phyloP scores from a whole-genome alignment of 2,888 invertebrate species.

The Neoscelio sp. region DNA sequence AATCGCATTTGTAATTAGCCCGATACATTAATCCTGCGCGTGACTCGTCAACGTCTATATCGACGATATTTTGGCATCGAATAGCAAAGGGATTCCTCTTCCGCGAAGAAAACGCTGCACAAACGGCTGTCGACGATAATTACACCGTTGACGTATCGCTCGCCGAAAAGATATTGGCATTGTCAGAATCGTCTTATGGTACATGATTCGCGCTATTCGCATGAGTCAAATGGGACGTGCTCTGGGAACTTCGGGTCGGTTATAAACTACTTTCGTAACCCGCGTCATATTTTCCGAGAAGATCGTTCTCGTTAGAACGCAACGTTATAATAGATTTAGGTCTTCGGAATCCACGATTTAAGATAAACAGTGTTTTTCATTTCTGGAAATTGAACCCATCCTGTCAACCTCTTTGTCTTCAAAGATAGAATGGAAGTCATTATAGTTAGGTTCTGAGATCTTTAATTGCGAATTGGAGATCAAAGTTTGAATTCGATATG shows the following conservation, averaged over 20 bases:
- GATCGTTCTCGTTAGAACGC: slow-evolving; percentile 15
- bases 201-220: slow-evolving; percentile 29
- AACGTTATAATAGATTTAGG: slow-evolving; percentile 38
- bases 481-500: too few relatives aligned
- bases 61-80: slow-evolving; percentile 26
- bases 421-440: too few relatives aligned
- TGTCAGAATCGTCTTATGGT: slow-evolving; percentile 22
- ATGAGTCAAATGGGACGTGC: slow-evolving; percentile 35
- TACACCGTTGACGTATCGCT: slow-evolving; percentile 6
- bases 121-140: slow-evolving; percentile 19
- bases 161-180: slow-evolving; percentile 31
- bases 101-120: slow-evolving; percentile 11
- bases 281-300: slow-evolving; percentile 54
- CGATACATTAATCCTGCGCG: neutral
- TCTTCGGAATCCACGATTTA: slow-evolving; percentile 27
- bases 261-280: slow-evolving; percentile 27
- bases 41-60: neutral
- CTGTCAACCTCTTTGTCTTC: too few relatives aligned
- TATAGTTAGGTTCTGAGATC: too few relatives aligned
- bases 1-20: slow-evolving; percentile 16
- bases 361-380: too few relatives aligned
- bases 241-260: slow-evolving; percentile 31
- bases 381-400: too few relatives aligned
- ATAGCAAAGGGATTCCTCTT: slow-evolving; percentile 16
- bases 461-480: too few relatives aligned